These are phyloP conservation scores for Octomys mimax DNA, from an alignment of 2,797 vertebrate species.

Conservation along the genomic window DNA sequence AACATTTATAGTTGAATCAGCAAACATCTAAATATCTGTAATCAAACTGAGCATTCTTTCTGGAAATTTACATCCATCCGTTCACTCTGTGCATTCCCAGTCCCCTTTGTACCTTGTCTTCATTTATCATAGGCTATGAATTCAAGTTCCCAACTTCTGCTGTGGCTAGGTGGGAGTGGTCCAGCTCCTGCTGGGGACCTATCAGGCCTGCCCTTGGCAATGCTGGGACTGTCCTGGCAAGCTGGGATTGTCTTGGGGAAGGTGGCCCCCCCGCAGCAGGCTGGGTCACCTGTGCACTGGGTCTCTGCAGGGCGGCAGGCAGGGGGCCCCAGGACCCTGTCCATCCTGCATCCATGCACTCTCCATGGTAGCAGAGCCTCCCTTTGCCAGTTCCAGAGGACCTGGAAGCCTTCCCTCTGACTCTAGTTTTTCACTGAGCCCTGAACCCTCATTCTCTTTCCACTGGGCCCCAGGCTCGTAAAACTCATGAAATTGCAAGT, in stretches of 20 bases:
- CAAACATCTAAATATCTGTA: background rate
- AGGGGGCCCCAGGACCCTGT: too few species aligned
- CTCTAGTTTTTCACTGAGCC: background rate
- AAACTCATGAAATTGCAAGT: background rate
- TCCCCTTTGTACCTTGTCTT: background rate
- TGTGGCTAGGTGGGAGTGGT: background rate
- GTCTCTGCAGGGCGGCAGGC: background rate
- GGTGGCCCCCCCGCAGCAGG: background rate
- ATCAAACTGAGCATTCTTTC: background rate
- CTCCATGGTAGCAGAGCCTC: background rate
- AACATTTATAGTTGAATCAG: background rate
- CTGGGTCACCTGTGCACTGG: accelerated
- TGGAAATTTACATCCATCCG: background rate
- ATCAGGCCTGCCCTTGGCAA: background rate
- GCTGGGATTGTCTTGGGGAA: background rate
- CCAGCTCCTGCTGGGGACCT: background rate
- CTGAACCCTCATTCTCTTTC: too few species aligned
- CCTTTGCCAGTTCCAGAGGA: background rate
- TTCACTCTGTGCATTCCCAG: background rate
- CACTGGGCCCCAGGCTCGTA: background rate
- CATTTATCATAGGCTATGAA: background rate
- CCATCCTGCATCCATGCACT: accelerated
- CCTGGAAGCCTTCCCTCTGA: background rate
- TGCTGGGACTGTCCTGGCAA: background rate
- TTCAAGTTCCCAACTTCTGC: background rate